Evolutionary conservation across 2,888 invertebrate species (phyloP), one percentile per base, ranked within the genome.

Genomic region (Xestia ashworthii): DNA sequence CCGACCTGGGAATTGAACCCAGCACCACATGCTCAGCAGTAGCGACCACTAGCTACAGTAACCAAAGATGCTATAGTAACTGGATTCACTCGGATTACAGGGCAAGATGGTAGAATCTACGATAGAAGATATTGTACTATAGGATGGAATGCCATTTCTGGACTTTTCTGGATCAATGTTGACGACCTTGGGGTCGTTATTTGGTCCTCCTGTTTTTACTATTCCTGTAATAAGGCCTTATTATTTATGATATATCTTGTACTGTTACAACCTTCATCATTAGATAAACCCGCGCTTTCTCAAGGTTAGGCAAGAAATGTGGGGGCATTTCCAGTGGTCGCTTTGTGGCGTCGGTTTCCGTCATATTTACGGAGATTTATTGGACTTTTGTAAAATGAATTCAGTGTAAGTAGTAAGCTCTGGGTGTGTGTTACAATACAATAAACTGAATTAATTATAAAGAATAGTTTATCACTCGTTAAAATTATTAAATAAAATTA

Each of bases 201-300:
- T 1, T n/a, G 53, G 11, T 22, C 53, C 22, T 53, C 53, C 22
- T 11, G n/a, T 55, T 9, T n/a, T 60, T 32, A 25, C 25, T 60
- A 16, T 32, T 60, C 16, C 16, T 32, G 16, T 3, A 60, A 16
- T 38, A 11, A 19, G 19, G 38, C 19, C 1, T 19, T 38, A 5
- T 62, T 60, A 8, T 60, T 38, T 38, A 19, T 19, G 19, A 62
- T 19, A 38, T 62, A 38, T 32, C 8, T 60, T 60, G 16, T 32
- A 60, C n/a, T n/a, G n/a, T n/a, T n/a, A n/a, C 12, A 64, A 64
- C 98, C 93, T 98, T 97, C 88, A 98, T 97, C 14, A 98, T 91
- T 93, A 97, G 97, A 87, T 97, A 97, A 90, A 98, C 96, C 84
- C 97, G 95, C 90, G 97, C 97, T 89, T 97, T 98, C 89, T 98